Evolutionary conservation across 2,113 vertebrate species (phyloP).

Genomic region (Carollia perspicillata): DNA sequence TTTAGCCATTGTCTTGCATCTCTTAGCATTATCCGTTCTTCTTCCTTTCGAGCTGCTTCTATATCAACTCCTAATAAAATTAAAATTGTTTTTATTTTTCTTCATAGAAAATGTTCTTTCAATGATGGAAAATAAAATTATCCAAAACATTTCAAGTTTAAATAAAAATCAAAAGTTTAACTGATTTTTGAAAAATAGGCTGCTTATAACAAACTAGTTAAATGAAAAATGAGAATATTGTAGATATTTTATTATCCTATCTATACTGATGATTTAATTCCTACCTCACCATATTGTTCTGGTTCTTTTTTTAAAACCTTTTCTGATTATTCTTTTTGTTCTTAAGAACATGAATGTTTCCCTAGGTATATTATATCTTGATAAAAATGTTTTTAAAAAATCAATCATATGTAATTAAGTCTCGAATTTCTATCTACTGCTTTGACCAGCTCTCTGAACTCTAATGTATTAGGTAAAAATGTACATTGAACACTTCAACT

Average conservation of each 20-base stretch:
- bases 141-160: slow-evolving; percentile 11
- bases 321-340: not conserved
- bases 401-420: not conserved
- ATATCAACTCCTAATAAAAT: slow-evolving; percentile 92
- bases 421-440: not conserved
- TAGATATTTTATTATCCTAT: slow-evolving; percentile 11
- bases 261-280: not conserved
- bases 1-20: slow-evolving; percentile 98
- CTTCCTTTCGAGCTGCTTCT: slow-evolving; percentile 97
- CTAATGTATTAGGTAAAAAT: not conserved
- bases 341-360: not conserved
- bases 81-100: slow-evolving; percentile 24
- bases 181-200: not conserved
- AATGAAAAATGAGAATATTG: slow-evolving; percentile 1
- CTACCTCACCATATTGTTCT: not conserved
- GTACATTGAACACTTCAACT: not conserved
- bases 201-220: not conserved
- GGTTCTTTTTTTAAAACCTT: not conserved
- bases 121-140: slow-evolving; percentile 29
- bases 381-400: not conserved
- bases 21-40: slow-evolving; percentile 96
- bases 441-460: slow-evolving; percentile 25
- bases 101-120: slow-evolving; percentile 5
- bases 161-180: slow-evolving; percentile 24
- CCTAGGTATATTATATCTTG: not conserved